These are phyloP conservation scores for Halocynthia aurantium DNA, from an alignment of 23 tunicate genomes.

Conservation along the genomic window DNA sequence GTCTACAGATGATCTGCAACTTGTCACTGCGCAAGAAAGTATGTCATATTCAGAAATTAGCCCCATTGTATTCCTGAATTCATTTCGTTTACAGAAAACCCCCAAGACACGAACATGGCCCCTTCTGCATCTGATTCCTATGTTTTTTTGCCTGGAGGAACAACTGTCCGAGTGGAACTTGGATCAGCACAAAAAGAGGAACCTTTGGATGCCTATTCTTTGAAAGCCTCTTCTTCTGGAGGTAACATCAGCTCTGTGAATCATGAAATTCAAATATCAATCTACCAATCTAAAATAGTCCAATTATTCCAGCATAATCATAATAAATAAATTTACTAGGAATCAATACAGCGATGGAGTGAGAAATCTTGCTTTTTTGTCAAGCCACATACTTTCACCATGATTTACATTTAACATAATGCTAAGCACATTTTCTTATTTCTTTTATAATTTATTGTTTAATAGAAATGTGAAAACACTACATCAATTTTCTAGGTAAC, in stretches of 20 bases:
- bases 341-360: no score
- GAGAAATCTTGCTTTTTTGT: no score
- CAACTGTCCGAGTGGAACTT: slow-evolving; percentile 21
- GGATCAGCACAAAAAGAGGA: slow-evolving; percentile 9
- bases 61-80: not conserved
- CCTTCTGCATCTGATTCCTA: slow-evolving; percentile 21
- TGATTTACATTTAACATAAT: no score
- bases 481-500: not conserved
- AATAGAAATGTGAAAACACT: no score
- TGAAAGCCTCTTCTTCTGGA: not conserved
- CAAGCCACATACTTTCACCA: no score
- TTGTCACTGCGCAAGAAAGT: not conserved
- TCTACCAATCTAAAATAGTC: no score
- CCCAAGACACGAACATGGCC: not conserved
- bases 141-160: slow-evolving; percentile 47
- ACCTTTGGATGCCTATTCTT: slow-evolving; percentile 17
- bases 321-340: no score
- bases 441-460: no score
- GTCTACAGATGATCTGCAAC: slow-evolving; percentile 11
- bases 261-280: no score
- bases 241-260: no score
- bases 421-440: no score
- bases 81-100: not conserved
- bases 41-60: not conserved
- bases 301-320: no score